Evolutionary conservation across 2,888 invertebrate species (phyloP).

Genomic region (Lasioglossum figueresi): DNA sequence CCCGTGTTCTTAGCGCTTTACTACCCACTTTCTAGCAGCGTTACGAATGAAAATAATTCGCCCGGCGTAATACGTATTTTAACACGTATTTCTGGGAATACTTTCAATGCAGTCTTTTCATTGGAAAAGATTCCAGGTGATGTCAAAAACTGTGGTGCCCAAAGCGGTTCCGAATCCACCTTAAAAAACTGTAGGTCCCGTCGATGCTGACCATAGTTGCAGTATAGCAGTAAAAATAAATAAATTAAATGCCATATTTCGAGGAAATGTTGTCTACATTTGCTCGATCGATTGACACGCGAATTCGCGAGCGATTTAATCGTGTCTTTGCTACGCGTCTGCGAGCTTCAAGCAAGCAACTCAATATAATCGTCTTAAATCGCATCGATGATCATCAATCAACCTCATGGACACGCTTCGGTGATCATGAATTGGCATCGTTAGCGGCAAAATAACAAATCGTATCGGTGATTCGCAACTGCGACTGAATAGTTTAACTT

Average conservation of each 20-base stretch:
- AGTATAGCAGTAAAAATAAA: no score
- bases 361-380: conserved; percentile 9
- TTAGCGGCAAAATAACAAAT: background rate
- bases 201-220: no score
- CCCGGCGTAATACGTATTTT: background rate
- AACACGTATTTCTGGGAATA: no score
- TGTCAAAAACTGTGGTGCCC: no score
- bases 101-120: no score
- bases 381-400: background rate
- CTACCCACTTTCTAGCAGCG: conserved; percentile 39
- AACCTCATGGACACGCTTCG: background rate
- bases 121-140: no score
- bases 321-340: background rate
- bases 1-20: conserved; percentile 31
- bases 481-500: background rate
- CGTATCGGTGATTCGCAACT: background rate
- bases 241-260: background rate
- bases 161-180: no score
- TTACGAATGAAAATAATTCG: conserved; percentile 29
- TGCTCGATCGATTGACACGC: background rate
- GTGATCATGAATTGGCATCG: background rate
- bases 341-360: background rate
- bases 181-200: no score
- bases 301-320: conserved; percentile 5
- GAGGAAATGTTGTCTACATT: background rate